phyloP scores from a whole-genome alignment of 2,888 invertebrate genomes.

The Disparrhopalites patrizii region DNA sequence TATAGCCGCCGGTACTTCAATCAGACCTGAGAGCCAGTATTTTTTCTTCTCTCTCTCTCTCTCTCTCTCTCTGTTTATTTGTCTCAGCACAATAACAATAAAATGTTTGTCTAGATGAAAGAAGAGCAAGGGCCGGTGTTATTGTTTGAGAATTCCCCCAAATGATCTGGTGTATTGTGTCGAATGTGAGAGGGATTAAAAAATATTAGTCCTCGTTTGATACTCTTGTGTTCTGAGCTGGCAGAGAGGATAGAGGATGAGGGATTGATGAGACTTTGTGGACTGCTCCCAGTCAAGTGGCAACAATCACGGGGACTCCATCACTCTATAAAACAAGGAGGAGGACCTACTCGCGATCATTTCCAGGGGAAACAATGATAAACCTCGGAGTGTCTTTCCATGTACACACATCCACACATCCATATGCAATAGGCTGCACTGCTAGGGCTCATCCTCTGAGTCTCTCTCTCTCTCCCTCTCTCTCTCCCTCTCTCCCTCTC shows the following conservation, averaged over 20 bases:
- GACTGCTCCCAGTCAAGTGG: conserved; percentile 8
- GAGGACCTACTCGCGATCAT: background rate
- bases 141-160: background rate
- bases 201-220: no score
- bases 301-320: conserved; percentile 6
- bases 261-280: background rate
- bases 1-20: no score
- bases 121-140: no score
- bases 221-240: background rate
- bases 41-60: no score
- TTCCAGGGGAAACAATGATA: background rate
- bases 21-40: no score
- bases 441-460: no score
- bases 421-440: no score
- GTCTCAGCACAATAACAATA: no score
- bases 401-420: no score
- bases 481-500: background rate
- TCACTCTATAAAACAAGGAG: conserved; percentile 9
- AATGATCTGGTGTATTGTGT: background rate
- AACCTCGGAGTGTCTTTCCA: background rate
- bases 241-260: background rate
- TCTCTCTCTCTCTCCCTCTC: no score
- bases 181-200: background rate
- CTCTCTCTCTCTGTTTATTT: no score
- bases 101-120: background rate